Evolutionary conservation across 2,888 invertebrate species (phyloP), one percentile per base, ranked within the genome.

Genomic region (Drosophila mettleri): DNA sequence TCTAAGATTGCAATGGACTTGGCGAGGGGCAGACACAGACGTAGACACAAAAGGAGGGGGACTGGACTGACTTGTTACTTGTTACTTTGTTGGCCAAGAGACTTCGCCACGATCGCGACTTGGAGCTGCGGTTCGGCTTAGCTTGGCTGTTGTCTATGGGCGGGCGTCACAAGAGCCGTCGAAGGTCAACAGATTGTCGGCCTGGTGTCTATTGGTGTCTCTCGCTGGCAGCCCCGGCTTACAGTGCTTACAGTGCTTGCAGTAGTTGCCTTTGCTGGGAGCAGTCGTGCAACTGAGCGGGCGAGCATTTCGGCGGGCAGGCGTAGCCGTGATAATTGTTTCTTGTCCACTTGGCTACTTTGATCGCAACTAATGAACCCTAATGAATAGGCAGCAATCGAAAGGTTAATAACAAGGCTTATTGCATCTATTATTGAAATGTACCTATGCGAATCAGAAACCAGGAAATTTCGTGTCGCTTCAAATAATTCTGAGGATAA

Each of bases 161-260:
- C 79, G 81, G 79, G 79, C 81, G 82, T 79, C 78, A 73, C 79
- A 64, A 87, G 81, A 74, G 69, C 81, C 77, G 85, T 74, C 88
- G 85, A 85, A 85, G 85, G 85, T 85, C 85, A 85, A 85, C 86
- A 89, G 89, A 88, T 89, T 85, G 89, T 88, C 85, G 84, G 74
- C 76, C 80, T 38, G 80, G 66, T 80, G 80, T 77, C 76, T 75
- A 80, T 76, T 71, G 76, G 71, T 79, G 74, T 76, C 66, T 77
- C 80, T 55, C 51, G 53, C 10, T 54, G 53, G 41, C 53, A 54
- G 41, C 41, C 41, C 43, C 52, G 49, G 62, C 22, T 62, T 59
- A 46, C 33, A 36, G 55, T 43, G 53, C 53, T 60, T 46, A 8
- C 54, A 51, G 48, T 58, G 20, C 10, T 41, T 62, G 10, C 49